Percentiles rank a stretch among this genome's conserved stretches.
phyloP scores from a whole-genome alignment of 2,113 vertebrate species.

The Candoia aspera region DNA sequence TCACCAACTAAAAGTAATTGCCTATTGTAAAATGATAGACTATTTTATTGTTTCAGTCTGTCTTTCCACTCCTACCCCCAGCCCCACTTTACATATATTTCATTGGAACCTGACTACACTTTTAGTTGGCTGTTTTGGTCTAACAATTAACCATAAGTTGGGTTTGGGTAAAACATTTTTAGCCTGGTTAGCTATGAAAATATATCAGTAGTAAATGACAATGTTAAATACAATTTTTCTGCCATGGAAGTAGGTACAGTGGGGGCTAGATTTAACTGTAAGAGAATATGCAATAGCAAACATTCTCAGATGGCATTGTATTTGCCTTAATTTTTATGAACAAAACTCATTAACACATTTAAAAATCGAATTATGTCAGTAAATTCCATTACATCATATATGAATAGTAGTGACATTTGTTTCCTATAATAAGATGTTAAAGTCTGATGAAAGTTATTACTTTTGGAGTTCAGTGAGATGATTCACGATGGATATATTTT shows the following conservation, averaged over 20 bases:
- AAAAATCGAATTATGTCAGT: constrained; percentile 78
- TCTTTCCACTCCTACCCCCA: not conserved
- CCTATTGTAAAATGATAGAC: not conserved
- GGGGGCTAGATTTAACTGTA: constrained; percentile 56
- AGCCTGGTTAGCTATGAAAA: not conserved
- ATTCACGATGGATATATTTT: constrained; percentile 62
- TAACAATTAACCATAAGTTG: not conserved
- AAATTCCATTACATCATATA: constrained; percentile 76
- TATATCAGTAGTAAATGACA: not conserved
- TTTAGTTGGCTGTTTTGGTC: not conserved
- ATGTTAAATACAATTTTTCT: constrained; percentile 58
- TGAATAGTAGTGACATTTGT: constrained; percentile 75
- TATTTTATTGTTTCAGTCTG: constrained; percentile 5
- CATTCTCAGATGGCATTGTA: constrained; percentile 67
- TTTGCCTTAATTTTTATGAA: constrained; percentile 76
- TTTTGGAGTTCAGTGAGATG: constrained; percentile 69
- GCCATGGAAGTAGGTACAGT: constrained; percentile 53
- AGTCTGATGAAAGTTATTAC: constrained; percentile 76
- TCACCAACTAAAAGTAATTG: not conserved
- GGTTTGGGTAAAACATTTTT: constrained; percentile 4
- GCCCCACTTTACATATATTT: not conserved
- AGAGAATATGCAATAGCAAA: constrained; percentile 58
- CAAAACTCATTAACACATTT: constrained; percentile 76
- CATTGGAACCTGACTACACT: not conserved
- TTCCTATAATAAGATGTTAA: constrained; percentile 77